Percentiles rank a stretch among this genome's conserved stretches.
Evolutionary conservation across 2,113 vertebrate genomes (phyloP).

Genomic region (Ciconia stormi): DNA sequence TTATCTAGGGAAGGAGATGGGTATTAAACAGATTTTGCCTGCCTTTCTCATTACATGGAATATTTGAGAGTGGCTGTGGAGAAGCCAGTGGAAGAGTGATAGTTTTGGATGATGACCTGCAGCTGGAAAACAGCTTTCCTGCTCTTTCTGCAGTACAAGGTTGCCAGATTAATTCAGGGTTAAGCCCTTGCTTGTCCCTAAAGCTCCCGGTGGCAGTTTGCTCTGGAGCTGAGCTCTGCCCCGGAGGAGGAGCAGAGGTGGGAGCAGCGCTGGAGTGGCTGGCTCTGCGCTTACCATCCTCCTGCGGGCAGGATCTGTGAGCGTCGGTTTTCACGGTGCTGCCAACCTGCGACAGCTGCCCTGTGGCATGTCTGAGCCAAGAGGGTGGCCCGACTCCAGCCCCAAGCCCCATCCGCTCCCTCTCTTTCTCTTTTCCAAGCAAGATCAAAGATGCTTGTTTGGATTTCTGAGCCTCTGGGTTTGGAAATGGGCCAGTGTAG

Average conservation of each 20-base stretch:
- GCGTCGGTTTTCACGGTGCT: background rate
- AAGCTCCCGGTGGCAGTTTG: background rate
- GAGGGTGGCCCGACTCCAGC: background rate
- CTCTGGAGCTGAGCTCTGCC: background rate
- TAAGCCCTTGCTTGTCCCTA: background rate
- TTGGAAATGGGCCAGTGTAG: background rate
- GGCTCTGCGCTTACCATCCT: background rate
- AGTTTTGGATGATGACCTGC: background rate
- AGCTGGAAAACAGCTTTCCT: background rate
- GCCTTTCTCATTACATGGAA: background rate
- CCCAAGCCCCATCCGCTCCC: background rate
- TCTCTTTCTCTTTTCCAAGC: background rate
- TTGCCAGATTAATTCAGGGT: background rate
- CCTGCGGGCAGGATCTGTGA: background rate
- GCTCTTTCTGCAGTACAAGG: background rate
- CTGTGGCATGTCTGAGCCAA: background rate
- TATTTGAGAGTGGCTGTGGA: background rate
- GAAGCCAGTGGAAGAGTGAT: background rate
- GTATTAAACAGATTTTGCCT: background rate
- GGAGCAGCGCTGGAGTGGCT: background rate
- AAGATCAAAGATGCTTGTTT: background rate
- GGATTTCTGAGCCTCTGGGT: background rate
- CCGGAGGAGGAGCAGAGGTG: background rate
- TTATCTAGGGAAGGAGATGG: background rate
- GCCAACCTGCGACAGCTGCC: background rate